Base-by-base conservation (phyloP, 1,140 invertebrate species). In the Leptoteleia sp. region DNA sequence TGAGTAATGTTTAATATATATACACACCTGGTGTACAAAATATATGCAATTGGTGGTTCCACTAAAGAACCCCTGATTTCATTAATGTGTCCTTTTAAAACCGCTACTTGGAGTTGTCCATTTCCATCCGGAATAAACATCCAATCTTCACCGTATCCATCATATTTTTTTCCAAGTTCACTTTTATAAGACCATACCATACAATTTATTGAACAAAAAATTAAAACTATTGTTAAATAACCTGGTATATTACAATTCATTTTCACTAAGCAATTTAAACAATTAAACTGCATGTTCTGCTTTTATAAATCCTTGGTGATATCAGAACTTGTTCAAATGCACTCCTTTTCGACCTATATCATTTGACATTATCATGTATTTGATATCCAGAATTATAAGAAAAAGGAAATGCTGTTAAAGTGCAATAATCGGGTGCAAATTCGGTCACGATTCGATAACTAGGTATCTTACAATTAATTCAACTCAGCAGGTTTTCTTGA, bases 121-220 rank as follows among this genome's bases (percentile, higher is more conserved):
- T 92, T 89, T 7, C 92, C 92, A 82, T 93, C 92, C 1, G 92
- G 92, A 85, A 93, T 91, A 50, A 92, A 92, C 38, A 93, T 92
- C 92, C 92, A 93, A 9, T 91, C 91, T 62, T 89, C 89, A 12
- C 91, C 91, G 68, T 92, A 92, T 11, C 85, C 85, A 15, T 89
- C 88, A 35, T 89, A 88, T 31, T 82, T 87, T 48, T 84, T 61
- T 12, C 67, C 81, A 19, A 89, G 62, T 17, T 68, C 62, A 37
- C 76, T 78, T 1, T 68, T 38, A 9, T 68, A 68, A 1, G 55
- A 25, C n/a, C 40, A 33, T n/a, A 65, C 67, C 13, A 43, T 7
- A n/a, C 35, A 22, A 43, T 29, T n/a, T 4, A 50, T 4, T 15
- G 40, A 52, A 33, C 15, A 35, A 33, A 43, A 6, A 11, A 19